Evolutionary conservation across 2,888 invertebrate genomes (phyloP).

Genomic region (Meliscaeva auricollis): DNA sequence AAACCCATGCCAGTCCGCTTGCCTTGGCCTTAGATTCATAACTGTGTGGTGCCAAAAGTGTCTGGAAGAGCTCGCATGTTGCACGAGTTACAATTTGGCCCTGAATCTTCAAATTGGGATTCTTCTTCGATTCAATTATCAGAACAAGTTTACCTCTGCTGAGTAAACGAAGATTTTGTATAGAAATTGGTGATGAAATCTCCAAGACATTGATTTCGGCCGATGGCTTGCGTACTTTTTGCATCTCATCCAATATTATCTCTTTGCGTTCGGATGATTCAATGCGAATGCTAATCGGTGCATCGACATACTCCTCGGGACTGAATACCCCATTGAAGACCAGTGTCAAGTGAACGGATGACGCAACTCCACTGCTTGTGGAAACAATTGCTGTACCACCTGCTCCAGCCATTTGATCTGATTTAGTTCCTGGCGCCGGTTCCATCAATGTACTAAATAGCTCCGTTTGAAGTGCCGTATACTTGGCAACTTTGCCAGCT

Average conservation of each 20-base stretch:
- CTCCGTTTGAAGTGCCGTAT: conserved; percentile 91
- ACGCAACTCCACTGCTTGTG: conserved; percentile 91
- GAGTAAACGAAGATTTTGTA: conserved; percentile 90
- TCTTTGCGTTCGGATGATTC: conserved; percentile 90
- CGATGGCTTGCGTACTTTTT: conserved; percentile 89
- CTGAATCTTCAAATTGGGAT: conserved; percentile 87
- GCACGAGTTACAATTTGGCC: conserved; percentile 90
- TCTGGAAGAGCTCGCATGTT: conserved; percentile 92
- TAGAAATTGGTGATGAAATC: conserved; percentile 90
- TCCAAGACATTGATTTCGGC: conserved; percentile 91
- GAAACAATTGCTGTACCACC: conserved; percentile 95
- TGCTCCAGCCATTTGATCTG: conserved; percentile 86
- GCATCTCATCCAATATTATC: conserved; percentile 89
- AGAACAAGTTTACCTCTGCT: conserved; percentile 91
- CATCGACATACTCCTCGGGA: conserved; percentile 87
- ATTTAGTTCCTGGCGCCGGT: conserved; percentile 87
- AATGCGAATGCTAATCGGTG: conserved; percentile 89
- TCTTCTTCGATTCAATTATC: conserved; percentile 88
- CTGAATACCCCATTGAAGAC: conserved; percentile 93
- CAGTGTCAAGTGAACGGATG: conserved; percentile 91
- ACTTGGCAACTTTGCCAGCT: conserved; percentile 90
- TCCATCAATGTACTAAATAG: conserved; percentile 92
- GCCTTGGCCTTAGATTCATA: conserved; percentile 84
- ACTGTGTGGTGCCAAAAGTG: conserved; percentile 87
- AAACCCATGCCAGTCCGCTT: conserved; percentile 91